A percentile compares a stretch with the other conserved stretches of the same genome.
phyloP scores from a whole-genome alignment of 64 coral and sea anemone species.

The Hydrozoanthus tunicans region DNA sequence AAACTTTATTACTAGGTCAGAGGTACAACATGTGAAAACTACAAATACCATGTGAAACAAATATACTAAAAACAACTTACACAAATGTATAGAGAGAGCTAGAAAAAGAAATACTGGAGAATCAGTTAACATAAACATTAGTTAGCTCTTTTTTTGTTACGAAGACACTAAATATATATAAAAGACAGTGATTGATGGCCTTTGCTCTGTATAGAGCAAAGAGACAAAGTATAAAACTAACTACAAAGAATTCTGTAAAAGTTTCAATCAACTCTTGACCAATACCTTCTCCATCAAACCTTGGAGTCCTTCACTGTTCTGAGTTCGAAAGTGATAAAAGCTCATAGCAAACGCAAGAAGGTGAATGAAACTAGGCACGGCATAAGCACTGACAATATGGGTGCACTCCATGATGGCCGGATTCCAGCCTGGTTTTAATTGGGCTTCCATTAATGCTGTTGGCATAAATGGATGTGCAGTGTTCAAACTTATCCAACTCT shows the following conservation, averaged over 20 bases:
- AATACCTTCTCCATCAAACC: conserved; percentile 87
- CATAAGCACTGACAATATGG: conserved; percentile 83
- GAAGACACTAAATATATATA: no score
- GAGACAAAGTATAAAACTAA: background rate
- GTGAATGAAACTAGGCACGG: conserved; percentile 76
- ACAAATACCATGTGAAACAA: no score
- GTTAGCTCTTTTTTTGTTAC: no score
- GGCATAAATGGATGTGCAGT: background rate
- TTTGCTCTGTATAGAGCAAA: no score
- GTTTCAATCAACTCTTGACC: background rate
- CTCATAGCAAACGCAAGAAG: conserved; percentile 79
- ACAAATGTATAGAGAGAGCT: no score
- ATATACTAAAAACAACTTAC: no score
- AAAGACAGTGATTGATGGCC: no score
- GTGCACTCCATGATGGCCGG: conserved; percentile 81
- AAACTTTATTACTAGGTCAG: no score
- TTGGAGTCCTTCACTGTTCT: conserved; percentile 81
- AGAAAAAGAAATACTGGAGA: no score
- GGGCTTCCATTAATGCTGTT: background rate
- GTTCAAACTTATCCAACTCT: conserved; percentile 13
- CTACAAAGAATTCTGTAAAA: background rate
- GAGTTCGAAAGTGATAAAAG: conserved; percentile 82
- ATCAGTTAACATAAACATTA: no score
- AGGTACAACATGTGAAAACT: no score
- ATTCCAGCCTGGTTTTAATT: conserved; percentile 47